These are phyloP conservation scores for Crypturellus undulatus DNA, from an alignment of 2,113 vertebrate species.

Conservation along the genomic window DNA sequence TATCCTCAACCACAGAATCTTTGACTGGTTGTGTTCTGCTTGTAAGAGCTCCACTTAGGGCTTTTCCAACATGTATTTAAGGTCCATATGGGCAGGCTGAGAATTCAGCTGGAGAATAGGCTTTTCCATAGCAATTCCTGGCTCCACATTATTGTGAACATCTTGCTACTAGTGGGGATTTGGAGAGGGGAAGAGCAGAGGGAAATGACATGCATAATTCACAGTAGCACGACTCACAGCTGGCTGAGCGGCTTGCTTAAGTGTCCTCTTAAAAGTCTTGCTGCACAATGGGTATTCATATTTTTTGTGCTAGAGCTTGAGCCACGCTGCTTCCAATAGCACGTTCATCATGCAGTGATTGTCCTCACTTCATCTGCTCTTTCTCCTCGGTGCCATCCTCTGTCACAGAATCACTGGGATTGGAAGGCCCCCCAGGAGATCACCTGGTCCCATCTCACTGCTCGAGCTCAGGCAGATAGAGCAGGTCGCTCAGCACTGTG, in stretches of 20 bases:
- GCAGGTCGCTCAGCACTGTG: neutral
- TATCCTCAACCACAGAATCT: conserved; percentile 43
- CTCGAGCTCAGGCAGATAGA: neutral
- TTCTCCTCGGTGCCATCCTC: neutral
- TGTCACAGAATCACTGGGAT: neutral
- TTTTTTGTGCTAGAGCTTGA: neutral
- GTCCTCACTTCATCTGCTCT: neutral
- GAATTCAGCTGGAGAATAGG: conserved; percentile 44
- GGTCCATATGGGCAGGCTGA: conserved; percentile 53
- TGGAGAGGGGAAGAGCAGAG: neutral
- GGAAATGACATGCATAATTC: neutral
- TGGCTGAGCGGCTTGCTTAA: neutral
- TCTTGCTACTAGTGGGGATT: conserved; percentile 21
- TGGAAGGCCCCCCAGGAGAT: neutral
- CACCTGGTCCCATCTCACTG: neutral
- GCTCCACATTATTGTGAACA: conserved; percentile 38
- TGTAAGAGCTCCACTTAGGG: conserved; percentile 69
- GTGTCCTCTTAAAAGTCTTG: conserved; percentile 9
- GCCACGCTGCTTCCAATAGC: neutral
- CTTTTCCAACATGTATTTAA: conserved; percentile 73
- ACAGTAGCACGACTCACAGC: neutral
- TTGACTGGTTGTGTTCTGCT: conserved; percentile 47
- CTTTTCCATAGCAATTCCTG: conserved; percentile 54
- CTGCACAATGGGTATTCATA: neutral
- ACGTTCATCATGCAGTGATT: neutral